Conservation (phyloP, 2,888 invertebrate genomes). For the Ichneumon xanthorius region DNA sequence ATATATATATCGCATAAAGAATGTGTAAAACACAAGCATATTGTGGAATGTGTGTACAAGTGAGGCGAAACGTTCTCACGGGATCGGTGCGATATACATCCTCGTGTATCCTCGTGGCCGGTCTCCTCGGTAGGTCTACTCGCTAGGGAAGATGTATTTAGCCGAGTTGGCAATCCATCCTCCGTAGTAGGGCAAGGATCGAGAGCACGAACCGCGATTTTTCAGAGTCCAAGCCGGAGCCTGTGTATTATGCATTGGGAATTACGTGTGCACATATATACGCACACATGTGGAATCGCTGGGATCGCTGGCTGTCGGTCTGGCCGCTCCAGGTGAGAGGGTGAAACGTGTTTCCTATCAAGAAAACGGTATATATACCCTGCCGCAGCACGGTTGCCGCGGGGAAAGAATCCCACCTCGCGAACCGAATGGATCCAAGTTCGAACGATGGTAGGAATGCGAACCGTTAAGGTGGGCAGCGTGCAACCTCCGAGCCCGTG, state of each 20-base stretch:
- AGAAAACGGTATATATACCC: conserved; percentile 67
- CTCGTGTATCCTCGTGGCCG: background rate
- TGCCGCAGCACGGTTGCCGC: background rate
- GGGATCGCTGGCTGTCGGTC: conserved; percentile 12
- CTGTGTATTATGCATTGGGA: conserved; percentile 80
- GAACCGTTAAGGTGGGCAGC: conserved; percentile 50
- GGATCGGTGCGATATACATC: background rate
- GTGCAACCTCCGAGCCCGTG: conserved; percentile 70
- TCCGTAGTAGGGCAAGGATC: conserved; percentile 5
- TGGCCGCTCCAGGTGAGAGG: conserved; percentile 57
- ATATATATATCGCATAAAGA: background rate
- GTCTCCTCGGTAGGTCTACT: background rate
- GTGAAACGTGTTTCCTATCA: conserved; percentile 80
- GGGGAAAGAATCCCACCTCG: conserved; percentile 26
- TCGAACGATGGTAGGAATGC: conserved; percentile 46
- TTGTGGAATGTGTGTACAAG: background rate
- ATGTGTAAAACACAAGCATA: background rate
- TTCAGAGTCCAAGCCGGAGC: conserved; percentile 57
- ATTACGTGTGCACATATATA: conserved; percentile 71
- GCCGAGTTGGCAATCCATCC: conserved; percentile 51
- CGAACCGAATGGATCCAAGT: conserved; percentile 33
- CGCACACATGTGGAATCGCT: conserved; percentile 61
- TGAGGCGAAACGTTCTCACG: background rate
- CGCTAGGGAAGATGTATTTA: conserved; percentile 54
- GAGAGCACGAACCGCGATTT: conserved; percentile 46